A percentile compares a stretch with the other conserved stretches of the same genome.
phyloP scores from a whole-genome alignment of 2,113 vertebrate genomes.

The Phalacrocorax aristotelis region DNA sequence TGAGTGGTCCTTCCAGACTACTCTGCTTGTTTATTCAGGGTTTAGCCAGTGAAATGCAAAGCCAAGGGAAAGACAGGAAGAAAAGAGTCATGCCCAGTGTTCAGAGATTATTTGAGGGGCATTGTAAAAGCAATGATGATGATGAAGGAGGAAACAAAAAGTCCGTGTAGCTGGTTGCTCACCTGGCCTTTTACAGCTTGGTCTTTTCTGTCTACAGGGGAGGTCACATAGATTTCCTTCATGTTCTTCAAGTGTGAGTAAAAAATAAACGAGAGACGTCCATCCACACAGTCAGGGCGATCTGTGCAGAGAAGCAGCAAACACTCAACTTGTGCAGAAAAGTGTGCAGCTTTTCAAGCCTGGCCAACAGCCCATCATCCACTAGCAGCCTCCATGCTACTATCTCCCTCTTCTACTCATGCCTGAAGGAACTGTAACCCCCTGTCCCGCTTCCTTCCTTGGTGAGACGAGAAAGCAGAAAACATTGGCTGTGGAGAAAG shows the following conservation, averaged over 20 bases:
- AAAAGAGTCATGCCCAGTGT: not conserved
- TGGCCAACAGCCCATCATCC: not conserved
- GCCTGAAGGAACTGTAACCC: not conserved
- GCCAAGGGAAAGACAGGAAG: not conserved
- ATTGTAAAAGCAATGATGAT: not conserved
- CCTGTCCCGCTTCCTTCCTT: not conserved
- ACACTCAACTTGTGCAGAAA: not conserved
- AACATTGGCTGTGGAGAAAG: not conserved
- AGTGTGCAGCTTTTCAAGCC: not conserved
- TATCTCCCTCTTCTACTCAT: not conserved
- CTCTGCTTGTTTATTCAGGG: not conserved
- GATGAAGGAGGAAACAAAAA: not conserved
- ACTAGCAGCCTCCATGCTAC: not conserved
- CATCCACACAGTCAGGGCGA: slow-evolving; percentile 87
- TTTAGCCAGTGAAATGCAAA: not conserved
- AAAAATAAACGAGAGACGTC: slow-evolving; percentile 88
- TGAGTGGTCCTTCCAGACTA: not conserved
- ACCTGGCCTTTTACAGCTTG: slow-evolving; percentile 92
- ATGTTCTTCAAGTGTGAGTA: slow-evolving; percentile 92
- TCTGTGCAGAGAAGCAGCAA: slow-evolving; percentile 72
- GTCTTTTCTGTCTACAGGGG: slow-evolving; percentile 73
- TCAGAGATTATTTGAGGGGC: not conserved
- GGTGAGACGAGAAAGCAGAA: not conserved
- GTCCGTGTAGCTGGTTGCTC: not conserved
- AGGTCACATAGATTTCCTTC: slow-evolving; percentile 91